Evolutionary conservation across 2,888 invertebrate genomes (phyloP).

Genomic region (Apodemia zela): DNA sequence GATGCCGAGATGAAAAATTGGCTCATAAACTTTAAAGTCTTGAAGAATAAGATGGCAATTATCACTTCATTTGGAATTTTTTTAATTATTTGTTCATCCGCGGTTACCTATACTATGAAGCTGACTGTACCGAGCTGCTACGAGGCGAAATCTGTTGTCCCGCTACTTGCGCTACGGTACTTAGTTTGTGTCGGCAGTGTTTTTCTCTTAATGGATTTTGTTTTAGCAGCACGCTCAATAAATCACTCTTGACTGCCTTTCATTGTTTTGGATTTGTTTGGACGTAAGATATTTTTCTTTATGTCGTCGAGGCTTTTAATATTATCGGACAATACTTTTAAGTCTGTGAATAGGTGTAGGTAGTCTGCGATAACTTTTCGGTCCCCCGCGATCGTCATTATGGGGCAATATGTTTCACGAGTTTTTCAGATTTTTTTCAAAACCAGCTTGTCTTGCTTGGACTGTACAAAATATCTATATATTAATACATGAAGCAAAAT

Average conservation of each 20-base stretch:
- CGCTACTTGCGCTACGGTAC: slow-evolving; percentile 75
- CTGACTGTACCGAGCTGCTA: slow-evolving; percentile 27
- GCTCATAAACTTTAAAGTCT: no score
- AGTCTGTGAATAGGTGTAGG: background rate
- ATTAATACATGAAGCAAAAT: no score
- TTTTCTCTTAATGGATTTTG: slow-evolving; percentile 69
- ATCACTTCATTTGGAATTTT: no score
- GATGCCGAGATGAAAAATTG: no score
- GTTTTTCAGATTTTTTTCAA: no score
- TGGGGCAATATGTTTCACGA: no score
- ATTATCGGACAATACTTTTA: slow-evolving; percentile 6
- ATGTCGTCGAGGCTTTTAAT: slow-evolving; percentile 5
- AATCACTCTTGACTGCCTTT: slow-evolving; percentile 52
- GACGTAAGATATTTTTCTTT: slow-evolving; percentile 8
- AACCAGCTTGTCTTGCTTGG: no score
- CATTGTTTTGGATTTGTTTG: slow-evolving; percentile 31
- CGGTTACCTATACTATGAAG: background rate
- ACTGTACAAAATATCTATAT: no score
- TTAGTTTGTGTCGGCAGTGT: slow-evolving; percentile 52
- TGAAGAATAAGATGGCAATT: no score
- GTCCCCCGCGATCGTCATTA: no score
- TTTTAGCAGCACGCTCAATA: slow-evolving; percentile 66
- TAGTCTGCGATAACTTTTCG: background rate
- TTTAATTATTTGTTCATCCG: no score
- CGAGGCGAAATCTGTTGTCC: slow-evolving; percentile 68